Base-by-base conservation (phyloP, 2,888 invertebrate species). In the Drosophila ezoana region DNA sequence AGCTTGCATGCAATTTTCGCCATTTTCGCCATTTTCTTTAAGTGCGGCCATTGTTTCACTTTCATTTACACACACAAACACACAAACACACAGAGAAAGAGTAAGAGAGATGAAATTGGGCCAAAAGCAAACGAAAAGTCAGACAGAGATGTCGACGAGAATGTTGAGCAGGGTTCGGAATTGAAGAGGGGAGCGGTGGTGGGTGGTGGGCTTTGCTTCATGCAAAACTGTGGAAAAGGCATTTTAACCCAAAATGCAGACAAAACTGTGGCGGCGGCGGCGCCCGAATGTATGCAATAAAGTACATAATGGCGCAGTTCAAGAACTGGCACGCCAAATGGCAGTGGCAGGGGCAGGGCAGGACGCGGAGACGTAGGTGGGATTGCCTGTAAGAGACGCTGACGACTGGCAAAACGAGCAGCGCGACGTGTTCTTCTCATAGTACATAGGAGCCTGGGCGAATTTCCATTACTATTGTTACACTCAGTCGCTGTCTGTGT, bases 301-400 rank as follows among this genome's bases (percentile, higher is more conserved):
- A 88, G 87, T 84, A 88, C 81, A 84, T 87, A 84, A 84, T 84
- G 84, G 88, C 89, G 89, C 60, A 87, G 84, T 88, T 87, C 89
- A 85, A 87, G 81, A 89, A 83, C 81, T 84, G 81, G 79, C 57
- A 72, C 57, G 68, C 64, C 73, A 61, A 72, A 68, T 58, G 28
- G 8, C 28, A 28, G 49, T 51, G 37, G 8, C 11, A 18, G 13
- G 11, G 14, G 14, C 18, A 8, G 37, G 10, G 18, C 3, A 8
- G 20, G 13, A 8, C 28, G 9, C 6, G 37, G 6, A 51, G 49
- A 37, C 37, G 56, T 35, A 66, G 71, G 40, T 56, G 57, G 64
- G 23, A 14, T 53, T 11, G 8, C 40, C 13, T 58, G 69, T 43
- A 60, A 40, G 56, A 53, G 78, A 67, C 66, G 61, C 56, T 66